Conservation (phyloP, 2,888 invertebrate species). For the Amphipoea oculea region DNA sequence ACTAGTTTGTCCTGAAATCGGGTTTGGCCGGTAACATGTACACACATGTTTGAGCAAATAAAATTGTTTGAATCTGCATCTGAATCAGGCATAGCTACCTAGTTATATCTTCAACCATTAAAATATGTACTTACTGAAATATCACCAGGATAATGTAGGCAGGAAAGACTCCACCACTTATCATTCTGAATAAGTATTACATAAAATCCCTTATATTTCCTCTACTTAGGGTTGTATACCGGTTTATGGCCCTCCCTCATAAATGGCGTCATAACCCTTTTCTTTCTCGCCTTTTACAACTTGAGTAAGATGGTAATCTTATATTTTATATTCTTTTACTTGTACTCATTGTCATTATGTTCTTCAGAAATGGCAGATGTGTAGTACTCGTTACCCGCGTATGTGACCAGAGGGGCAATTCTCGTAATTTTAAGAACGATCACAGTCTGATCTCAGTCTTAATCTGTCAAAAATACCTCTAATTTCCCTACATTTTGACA, state of each 20-base stretch:
- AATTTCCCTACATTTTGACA: too few species aligned
- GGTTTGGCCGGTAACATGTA: too few species aligned
- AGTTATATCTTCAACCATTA: neutral
- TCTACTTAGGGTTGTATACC: slow-evolving; percentile 44
- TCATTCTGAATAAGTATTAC: slow-evolving; percentile 38
- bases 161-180: slow-evolving; percentile 19
- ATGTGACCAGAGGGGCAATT: neutral
- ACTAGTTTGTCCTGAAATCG: too few species aligned
- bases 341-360: neutral
- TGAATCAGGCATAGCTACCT: neutral
- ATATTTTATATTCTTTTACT: neutral
- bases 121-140: too few species aligned
- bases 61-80: too few species aligned
- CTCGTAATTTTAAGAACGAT: too few species aligned
- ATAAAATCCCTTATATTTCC: slow-evolving; percentile 48
- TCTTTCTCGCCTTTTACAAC: slow-evolving; percentile 24
- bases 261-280: slow-evolving; percentile 51
- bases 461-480: too few species aligned
- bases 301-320: slow-evolving; percentile 24
- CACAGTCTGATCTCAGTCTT: too few species aligned
- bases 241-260: slow-evolving; percentile 29
- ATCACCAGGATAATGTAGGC: neutral
- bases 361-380: neutral
- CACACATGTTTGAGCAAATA: too few species aligned
- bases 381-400: neutral